Base-by-base conservation (phyloP, 1,140 invertebrate genomes). In the Drosophila bocki region DNA sequence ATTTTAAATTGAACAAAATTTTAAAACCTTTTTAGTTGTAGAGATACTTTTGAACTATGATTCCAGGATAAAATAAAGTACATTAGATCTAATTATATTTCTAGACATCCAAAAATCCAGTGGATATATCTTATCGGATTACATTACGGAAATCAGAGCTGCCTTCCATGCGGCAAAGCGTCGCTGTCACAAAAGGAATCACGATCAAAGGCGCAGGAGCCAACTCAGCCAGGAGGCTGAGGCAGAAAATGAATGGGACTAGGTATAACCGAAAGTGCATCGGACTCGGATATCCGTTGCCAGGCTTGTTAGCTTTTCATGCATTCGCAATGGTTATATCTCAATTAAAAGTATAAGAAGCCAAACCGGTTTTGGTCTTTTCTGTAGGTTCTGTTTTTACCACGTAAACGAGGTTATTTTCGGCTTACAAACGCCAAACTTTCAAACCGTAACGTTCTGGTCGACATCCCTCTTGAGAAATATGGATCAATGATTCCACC, bases 331-430 rank as follows among this genome's bases (percentile, higher is more conserved):
- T 42, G 32, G n/a, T 51, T 53, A 44, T 19, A 53, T 37, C 19
- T 65, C 12, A 37, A 50, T 37, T 35, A 42, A 42, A 50, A 65
- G 32, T 67, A 22, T 67, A 35, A 42, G 33, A 53, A 37, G 19
- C 9, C 22, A 67, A 70, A 70, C 67, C n/a, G 62, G 62, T 70
- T 70, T 26, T 65, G 37, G 39, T 29, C 39, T 70, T 41, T 22
- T 41, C 39, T n/a, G 39, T 54, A 70, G 32, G 47, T 70, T 67
- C 47, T 44, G 48, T 54, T 70, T 35, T 56, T 68, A 68, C n/a
- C 32, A 54, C 32, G 32, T 45, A 41, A 70, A 54, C 48, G 62
- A 70, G 67, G 62, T 56, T 70, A 70, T 70, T 70, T 68, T 68
- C 3, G 62, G 48, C 39, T 65, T 68, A 67, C 48, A 35, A 41